Conservation (phyloP, 2,797 vertebrate species). For the Nasua narica region DNA sequence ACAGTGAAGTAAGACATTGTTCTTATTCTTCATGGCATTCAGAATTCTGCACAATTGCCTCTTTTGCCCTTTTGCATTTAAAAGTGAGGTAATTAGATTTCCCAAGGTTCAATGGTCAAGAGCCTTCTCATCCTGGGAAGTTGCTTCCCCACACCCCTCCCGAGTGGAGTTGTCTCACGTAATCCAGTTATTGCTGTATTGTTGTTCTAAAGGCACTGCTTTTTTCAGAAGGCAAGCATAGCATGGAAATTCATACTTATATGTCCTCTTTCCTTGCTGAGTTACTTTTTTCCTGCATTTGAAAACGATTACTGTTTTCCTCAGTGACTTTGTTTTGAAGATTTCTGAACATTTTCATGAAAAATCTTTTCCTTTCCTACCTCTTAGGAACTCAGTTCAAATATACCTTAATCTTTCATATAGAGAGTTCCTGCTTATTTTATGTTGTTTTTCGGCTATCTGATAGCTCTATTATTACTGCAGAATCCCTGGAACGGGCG, state of each 20-base stretch:
- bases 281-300: background rate
- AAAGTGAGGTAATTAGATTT: constrained; percentile 67
- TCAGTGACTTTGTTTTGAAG: background rate
- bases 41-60: constrained; percentile 38
- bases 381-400: background rate
- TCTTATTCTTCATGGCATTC: constrained; percentile 40
- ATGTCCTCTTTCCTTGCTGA: background rate
- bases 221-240: background rate
- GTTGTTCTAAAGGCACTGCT: background rate
- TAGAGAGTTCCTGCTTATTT: background rate
- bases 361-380: background rate
- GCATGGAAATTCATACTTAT: background rate
- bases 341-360: constrained; percentile 24
- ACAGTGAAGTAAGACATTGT: constrained; percentile 49
- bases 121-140: constrained; percentile 32
- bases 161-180: background rate
- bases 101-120: constrained; percentile 61
- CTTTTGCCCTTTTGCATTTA: constrained; percentile 40
- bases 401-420: background rate
- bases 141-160: constrained; percentile 3
- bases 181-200: constrained; percentile 34
- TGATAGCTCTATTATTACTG: background rate
- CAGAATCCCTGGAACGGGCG: background rate
- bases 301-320: background rate
- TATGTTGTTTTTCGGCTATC: background rate